phyloP scores from a whole-genome alignment of 2,797 vertebrate species.

The Schizothorax lantsangensis region DNA sequence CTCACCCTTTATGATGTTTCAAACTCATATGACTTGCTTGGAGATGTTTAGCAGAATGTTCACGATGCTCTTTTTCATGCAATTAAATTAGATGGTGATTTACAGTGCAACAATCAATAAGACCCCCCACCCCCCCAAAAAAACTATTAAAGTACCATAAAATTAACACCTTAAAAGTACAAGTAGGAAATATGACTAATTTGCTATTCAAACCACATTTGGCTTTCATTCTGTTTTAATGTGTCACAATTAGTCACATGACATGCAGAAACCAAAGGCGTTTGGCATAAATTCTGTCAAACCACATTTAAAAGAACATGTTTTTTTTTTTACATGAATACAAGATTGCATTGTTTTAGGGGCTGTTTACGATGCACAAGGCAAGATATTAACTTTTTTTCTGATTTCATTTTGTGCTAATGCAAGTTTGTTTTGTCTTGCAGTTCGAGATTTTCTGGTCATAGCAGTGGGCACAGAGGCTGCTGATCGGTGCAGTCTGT shows the following conservation, averaged over 20 bases:
- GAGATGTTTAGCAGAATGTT: too few species aligned
- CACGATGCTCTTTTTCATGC: background rate
- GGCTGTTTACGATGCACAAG: too few species aligned
- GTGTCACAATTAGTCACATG: background rate
- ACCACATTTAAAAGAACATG: background rate
- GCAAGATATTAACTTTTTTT: too few species aligned
- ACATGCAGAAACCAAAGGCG: background rate
- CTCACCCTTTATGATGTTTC: background rate
- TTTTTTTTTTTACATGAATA: background rate
- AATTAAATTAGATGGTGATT: background rate
- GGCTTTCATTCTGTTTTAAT: too few species aligned
- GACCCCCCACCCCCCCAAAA: background rate
- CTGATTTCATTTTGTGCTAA: too few species aligned
- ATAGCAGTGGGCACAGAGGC: slow-evolving; percentile 52
- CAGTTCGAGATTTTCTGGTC: slow-evolving; percentile 57
- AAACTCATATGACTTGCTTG: background rate
- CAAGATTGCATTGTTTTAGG: background rate
- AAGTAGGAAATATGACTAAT: background rate
- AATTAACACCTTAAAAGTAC: background rate
- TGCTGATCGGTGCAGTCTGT: slow-evolving; percentile 45
- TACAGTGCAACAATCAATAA: background rate
- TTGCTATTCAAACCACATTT: background rate
- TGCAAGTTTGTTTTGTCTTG: background rate
- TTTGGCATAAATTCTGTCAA: background rate
- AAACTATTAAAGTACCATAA: background rate